Evolutionary conservation across 2,888 invertebrate species (phyloP).

Genomic region (Orthonychiurus folsomi): DNA sequence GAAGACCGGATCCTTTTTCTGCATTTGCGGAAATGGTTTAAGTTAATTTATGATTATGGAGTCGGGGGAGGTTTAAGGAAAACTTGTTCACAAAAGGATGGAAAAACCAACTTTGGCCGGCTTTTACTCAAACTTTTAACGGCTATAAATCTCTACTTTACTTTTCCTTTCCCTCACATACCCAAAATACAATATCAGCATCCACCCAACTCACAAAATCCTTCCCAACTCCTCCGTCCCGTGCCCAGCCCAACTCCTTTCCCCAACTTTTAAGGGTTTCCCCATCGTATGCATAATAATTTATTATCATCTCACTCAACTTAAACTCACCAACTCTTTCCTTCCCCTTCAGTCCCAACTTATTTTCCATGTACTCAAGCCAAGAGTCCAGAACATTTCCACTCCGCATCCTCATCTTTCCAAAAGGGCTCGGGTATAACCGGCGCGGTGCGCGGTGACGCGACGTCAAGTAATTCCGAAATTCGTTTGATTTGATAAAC

Average conservation of each 20-base stretch:
- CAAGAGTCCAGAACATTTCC: too few relatives aligned
- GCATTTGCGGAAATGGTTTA: slow-evolving; percentile 39
- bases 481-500: too few relatives aligned
- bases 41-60: slow-evolving; percentile 40
- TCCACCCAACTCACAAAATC: background rate
- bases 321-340: background rate
- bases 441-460: too few relatives aligned
- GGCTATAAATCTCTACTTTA: slow-evolving; percentile 36
- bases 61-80: slow-evolving; percentile 18
- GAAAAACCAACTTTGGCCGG: slow-evolving; percentile 36
- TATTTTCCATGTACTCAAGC: slow-evolving; percentile 6
- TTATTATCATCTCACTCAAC: background rate
- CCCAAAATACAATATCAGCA: background rate
- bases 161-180: slow-evolving; percentile 19
- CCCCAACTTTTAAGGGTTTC: too few relatives aligned
- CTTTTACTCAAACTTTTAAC: slow-evolving; percentile 39
- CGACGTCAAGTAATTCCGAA: too few relatives aligned
- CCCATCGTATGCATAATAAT: background rate
- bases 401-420: too few relatives aligned
- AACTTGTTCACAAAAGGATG: slow-evolving; percentile 28
- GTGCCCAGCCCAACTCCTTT: background rate
- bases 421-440: too few relatives aligned
- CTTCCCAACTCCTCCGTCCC: background rate
- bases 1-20: slow-evolving; percentile 36
- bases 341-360: background rate